phyloP scores from a whole-genome alignment of 2,888 invertebrate species.

The Melanostoma scalare region DNA sequence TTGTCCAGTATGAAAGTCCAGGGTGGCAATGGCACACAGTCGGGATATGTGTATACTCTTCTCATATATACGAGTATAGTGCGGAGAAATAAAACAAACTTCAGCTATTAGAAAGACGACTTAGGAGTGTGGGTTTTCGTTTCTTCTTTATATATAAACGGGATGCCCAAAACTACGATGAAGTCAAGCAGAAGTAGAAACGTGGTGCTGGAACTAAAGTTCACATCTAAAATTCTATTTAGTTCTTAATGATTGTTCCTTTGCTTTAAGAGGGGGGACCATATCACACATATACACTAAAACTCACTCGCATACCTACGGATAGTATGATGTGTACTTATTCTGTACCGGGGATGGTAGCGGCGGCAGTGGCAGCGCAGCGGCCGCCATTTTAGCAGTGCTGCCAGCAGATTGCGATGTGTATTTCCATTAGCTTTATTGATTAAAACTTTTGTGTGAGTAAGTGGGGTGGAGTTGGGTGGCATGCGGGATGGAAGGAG shows the following conservation, averaged over 20 bases:
- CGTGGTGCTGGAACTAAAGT: constrained; percentile 51
- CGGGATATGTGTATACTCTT: not conserved
- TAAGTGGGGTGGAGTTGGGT: not conserved
- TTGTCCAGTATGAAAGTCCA: constrained; percentile 23
- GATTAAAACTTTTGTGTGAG: constrained; percentile 63
- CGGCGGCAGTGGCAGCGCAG: not conserved
- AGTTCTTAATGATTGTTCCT: constrained; percentile 70
- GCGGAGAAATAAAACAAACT: constrained; percentile 66
- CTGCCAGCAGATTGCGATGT: constrained; percentile 66
- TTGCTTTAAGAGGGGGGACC: constrained; percentile 43
- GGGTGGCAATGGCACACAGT: not conserved
- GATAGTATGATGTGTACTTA: not conserved
- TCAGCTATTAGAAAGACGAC: constrained; percentile 15
- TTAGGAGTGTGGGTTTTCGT: not conserved
- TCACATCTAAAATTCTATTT: constrained; percentile 69
- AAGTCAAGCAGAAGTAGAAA: constrained; percentile 41
- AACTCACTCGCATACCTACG: constrained; percentile 1
- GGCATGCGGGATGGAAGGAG: not conserved
- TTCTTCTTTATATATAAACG: constrained; percentile 5
- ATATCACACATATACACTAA: constrained; percentile 16
- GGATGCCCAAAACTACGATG: constrained; percentile 63
- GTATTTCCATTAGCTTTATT: constrained; percentile 73
- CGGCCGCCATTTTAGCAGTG: constrained; percentile 69
- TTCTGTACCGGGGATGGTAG: too few relatives aligned
- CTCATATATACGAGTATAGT: constrained; percentile 59